A percentile compares a stretch with the other conserved stretches of the same genome.
Conservation (phyloP, 2,797 vertebrate species). For the Danionella dracula region DNA sequence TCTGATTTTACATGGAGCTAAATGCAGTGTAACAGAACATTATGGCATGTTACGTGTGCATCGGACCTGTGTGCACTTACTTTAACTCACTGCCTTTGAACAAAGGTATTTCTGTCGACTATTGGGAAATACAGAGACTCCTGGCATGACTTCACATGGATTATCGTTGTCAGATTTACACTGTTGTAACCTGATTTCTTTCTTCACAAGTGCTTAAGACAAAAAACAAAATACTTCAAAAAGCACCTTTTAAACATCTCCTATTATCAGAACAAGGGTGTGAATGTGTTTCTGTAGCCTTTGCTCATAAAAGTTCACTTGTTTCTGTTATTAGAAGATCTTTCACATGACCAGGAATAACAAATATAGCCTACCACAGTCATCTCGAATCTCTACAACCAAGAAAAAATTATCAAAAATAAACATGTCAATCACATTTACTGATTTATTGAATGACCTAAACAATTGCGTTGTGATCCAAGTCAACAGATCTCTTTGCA, state of each 20-base stretch:
- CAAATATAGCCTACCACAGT: background rate
- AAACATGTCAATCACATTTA: constrained; percentile 1
- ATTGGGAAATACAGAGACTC: constrained; percentile 33
- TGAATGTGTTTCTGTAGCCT: background rate
- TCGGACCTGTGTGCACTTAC: too few relatives aligned
- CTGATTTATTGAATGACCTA: too few relatives aligned
- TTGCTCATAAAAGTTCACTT: background rate
- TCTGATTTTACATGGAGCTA: too few relatives aligned
- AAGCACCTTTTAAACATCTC: too few relatives aligned
- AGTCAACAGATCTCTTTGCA: too few relatives aligned
- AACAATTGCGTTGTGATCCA: too few relatives aligned
- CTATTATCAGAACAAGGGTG: background rate
- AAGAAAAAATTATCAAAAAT: background rate
- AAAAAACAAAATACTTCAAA: constrained; percentile 20
- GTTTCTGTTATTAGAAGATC: constrained; percentile 17
- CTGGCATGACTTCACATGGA: constrained; percentile 43
- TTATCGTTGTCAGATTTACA: constrained; percentile 35
- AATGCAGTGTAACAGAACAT: too few relatives aligned
- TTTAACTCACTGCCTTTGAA: too few relatives aligned
- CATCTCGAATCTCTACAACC: background rate
- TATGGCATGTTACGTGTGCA: too few relatives aligned
- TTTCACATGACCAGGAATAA: background rate
- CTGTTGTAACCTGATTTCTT: constrained; percentile 33
- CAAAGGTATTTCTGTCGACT: constrained; percentile 42
- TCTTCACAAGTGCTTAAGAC: constrained; percentile 20